phyloP scores from a whole-genome alignment of 2,797 vertebrate species.

The Clarias pachynema region DNA sequence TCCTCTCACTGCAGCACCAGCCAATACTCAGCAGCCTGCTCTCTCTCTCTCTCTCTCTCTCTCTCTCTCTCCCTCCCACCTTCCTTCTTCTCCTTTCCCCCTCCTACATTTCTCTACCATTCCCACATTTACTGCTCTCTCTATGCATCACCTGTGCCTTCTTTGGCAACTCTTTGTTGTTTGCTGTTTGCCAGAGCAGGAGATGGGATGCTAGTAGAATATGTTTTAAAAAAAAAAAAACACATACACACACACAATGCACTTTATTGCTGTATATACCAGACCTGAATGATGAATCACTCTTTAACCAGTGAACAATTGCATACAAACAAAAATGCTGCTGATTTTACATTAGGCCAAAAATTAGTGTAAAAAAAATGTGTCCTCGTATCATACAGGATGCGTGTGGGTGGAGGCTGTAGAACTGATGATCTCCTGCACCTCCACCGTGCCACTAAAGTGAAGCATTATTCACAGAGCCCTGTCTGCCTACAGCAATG shows the following conservation, averaged over 20 bases:
- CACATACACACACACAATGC: constrained; percentile 6
- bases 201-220: constrained; percentile 40
- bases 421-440: constrained; percentile 3
- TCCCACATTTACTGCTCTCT: constrained; percentile 34
- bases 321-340: not conserved
- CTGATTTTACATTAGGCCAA: not conserved
- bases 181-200: constrained; percentile 37
- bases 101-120: constrained; percentile 39
- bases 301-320: not conserved
- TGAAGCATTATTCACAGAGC: constrained; percentile 23
- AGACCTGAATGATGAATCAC: constrained; percentile 9
- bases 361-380: not conserved
- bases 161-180: constrained; percentile 50
- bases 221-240: constrained; percentile 1
- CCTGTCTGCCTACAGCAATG: constrained; percentile 22
- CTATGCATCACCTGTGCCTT: constrained; percentile 44
- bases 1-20: constrained; percentile 46
- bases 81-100: constrained; percentile 32
- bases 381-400: not conserved
- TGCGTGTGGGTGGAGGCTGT: not conserved
- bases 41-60: constrained; percentile 29
- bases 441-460: constrained; percentile 10
- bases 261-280: constrained; percentile 39
- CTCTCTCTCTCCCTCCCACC: constrained; percentile 35
- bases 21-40: constrained; percentile 54